Evolutionary conservation across 2,797 vertebrate species (phyloP).

Genomic region (Acanthiza pusilla): DNA sequence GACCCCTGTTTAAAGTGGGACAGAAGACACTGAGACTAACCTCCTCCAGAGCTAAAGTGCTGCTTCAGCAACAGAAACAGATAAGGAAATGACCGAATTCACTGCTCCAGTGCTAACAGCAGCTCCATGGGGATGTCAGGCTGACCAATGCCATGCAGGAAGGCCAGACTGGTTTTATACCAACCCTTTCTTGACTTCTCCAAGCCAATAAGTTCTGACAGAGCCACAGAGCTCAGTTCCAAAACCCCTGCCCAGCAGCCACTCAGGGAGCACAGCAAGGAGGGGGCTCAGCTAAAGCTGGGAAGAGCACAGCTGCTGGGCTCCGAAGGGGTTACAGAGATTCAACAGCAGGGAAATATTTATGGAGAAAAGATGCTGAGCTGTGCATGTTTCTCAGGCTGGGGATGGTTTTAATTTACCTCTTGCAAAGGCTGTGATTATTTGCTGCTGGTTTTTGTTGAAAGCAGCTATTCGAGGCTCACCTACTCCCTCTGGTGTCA

Average conservation of each 20-base stretch:
- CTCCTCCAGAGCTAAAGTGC: background rate
- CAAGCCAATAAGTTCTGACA: background rate
- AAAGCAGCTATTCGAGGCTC: slow-evolving; percentile 36
- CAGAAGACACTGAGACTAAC: background rate
- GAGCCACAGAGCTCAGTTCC: background rate
- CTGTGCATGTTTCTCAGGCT: slow-evolving; percentile 59
- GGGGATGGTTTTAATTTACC: slow-evolving; percentile 63
- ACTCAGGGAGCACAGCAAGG: accelerated
- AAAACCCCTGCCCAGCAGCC: background rate
- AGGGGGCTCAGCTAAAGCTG: background rate
- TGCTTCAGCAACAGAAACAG: background rate
- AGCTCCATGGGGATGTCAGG: background rate
- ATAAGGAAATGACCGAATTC: background rate
- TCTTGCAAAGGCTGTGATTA: slow-evolving; percentile 53
- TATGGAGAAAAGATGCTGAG: slow-evolving; percentile 61
- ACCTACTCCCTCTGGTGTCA: slow-evolving; percentile 48
- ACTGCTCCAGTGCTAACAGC: background rate
- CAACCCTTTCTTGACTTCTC: background rate
- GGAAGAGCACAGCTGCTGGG: background rate
- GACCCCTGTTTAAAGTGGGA: background rate
- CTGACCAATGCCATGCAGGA: background rate
- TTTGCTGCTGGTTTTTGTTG: slow-evolving; percentile 28
- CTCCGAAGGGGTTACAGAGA: slow-evolving; percentile 33
- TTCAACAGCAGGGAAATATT: slow-evolving; percentile 30
- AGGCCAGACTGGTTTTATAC: background rate